Evolutionary conservation across 2,797 vertebrate species (phyloP).

Genomic region (Harpagifer antarcticus): DNA sequence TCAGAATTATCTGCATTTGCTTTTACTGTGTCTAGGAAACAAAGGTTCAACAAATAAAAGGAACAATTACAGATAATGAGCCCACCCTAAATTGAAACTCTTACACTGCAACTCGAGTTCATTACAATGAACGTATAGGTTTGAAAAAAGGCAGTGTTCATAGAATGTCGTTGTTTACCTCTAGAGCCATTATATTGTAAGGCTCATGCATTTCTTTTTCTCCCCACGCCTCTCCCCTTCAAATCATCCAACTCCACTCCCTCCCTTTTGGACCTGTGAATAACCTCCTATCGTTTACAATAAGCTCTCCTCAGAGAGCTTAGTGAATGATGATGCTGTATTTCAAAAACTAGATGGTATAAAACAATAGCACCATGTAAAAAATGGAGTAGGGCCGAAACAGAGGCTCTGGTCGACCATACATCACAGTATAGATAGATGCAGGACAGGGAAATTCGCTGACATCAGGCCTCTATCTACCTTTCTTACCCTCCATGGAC

Average conservation of each 20-base stretch:
- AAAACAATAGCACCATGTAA: constrained; percentile 78
- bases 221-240: constrained; percentile 18
- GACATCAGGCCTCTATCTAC: constrained; percentile 78
- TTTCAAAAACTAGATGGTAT: constrained; percentile 80
- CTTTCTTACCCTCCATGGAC: constrained; percentile 82
- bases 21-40: constrained; percentile 55
- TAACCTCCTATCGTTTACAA: constrained; percentile 83
- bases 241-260: constrained; percentile 47
- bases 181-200: constrained; percentile 32
- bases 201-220: constrained; percentile 19
- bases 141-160: constrained; percentile 36
- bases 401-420: constrained; percentile 66
- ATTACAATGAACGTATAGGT: constrained; percentile 54
- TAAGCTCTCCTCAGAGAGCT: constrained; percentile 76
- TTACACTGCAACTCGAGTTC: constrained; percentile 48
- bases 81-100: constrained; percentile 41
- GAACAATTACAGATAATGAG: constrained; percentile 69
- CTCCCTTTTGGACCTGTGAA: constrained; percentile 69
- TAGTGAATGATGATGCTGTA: constrained; percentile 81
- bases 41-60: constrained; percentile 59
- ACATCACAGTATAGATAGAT: constrained; percentile 78
- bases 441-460: constrained; percentile 81
- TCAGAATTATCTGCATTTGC: constrained; percentile 55
- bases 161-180: constrained; percentile 45
- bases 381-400: constrained; percentile 70